These are phyloP conservation scores for Corythoichthys haematopterus DNA, from an alignment of 2,113 vertebrate species.

Conservation along the genomic window DNA sequence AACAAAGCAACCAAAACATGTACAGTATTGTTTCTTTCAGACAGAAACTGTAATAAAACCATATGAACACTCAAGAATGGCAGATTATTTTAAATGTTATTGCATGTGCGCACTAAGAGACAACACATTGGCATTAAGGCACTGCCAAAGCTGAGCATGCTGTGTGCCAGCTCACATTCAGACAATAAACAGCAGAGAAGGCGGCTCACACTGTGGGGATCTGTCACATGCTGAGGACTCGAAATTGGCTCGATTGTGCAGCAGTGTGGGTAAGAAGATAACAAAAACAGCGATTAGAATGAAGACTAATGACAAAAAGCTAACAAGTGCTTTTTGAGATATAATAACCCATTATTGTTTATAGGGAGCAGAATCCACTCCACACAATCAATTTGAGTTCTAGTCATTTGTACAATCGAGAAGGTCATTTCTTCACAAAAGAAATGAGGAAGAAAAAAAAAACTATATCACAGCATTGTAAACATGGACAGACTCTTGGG, in stretches of 20 bases:
- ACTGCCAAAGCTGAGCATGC: slow-evolving; percentile 38
- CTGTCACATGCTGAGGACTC: slow-evolving; percentile 41
- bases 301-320: slow-evolving; percentile 26
- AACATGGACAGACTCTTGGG: background rate
- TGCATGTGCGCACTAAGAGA: slow-evolving; percentile 47
- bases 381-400: background rate
- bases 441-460: background rate
- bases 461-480: background rate
- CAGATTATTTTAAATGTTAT: slow-evolving; percentile 66
- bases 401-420: background rate
- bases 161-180: slow-evolving; percentile 48
- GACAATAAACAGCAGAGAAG: slow-evolving; percentile 42
- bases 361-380: slow-evolving; percentile 9
- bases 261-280: background rate
- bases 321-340: slow-evolving; percentile 6
- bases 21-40: slow-evolving; percentile 8
- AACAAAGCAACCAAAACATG: background rate
- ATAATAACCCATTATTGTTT: slow-evolving; percentile 6
- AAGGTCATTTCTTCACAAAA: background rate
- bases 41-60: slow-evolving; percentile 20
- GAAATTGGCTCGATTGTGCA: slow-evolving; percentile 23
- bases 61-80: slow-evolving; percentile 30
- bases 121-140: slow-evolving; percentile 56
- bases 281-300: slow-evolving; percentile 17
- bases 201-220: slow-evolving; percentile 44